Percentiles rank a stretch among this genome's conserved stretches.
phyloP scores from a whole-genome alignment of 2,888 invertebrate genomes.

The Cosmorhoe ocellata region DNA sequence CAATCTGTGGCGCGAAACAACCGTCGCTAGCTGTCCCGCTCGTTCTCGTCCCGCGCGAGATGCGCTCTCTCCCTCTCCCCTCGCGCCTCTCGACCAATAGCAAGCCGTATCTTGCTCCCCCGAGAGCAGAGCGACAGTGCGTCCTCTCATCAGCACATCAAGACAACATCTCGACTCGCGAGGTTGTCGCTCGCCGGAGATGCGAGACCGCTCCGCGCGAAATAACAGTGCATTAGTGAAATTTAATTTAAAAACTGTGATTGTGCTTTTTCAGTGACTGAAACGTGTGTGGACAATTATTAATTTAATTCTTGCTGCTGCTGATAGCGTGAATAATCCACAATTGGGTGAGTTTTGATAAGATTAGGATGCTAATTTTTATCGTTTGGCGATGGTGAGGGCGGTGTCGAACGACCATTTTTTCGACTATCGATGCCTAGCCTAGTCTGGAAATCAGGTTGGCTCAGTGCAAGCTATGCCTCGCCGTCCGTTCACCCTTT shows the following conservation, averaged over 20 bases:
- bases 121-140: constrained; percentile 82
- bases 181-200: constrained; percentile 75
- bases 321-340: constrained; percentile 78
- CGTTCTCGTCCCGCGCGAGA: constrained; percentile 60
- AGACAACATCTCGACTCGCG: constrained; percentile 79
- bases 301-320: constrained; percentile 55
- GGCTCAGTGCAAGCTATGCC: constrained; percentile 48
- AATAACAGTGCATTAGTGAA: constrained; percentile 64
- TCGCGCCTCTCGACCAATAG: constrained; percentile 78
- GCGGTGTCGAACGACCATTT: constrained; percentile 60
- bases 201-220: constrained; percentile 54
- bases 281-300: constrained; percentile 65
- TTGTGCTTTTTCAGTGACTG: constrained; percentile 67
- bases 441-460: constrained; percentile 39
- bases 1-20: constrained; percentile 74
- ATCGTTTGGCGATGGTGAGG: constrained; percentile 53
- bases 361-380: constrained; percentile 80
- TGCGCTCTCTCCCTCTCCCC: constrained; percentile 75
- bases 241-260: constrained; percentile 65
- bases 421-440: constrained; percentile 13
- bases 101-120: constrained; percentile 80
- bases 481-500: constrained; percentile 47
- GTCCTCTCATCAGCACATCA: constrained; percentile 79
- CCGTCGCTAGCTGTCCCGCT: constrained; percentile 69
- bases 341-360: constrained; percentile 81